Conservation (phyloP, 2,113 vertebrate species). For the Urocitellus parryii region DNA sequence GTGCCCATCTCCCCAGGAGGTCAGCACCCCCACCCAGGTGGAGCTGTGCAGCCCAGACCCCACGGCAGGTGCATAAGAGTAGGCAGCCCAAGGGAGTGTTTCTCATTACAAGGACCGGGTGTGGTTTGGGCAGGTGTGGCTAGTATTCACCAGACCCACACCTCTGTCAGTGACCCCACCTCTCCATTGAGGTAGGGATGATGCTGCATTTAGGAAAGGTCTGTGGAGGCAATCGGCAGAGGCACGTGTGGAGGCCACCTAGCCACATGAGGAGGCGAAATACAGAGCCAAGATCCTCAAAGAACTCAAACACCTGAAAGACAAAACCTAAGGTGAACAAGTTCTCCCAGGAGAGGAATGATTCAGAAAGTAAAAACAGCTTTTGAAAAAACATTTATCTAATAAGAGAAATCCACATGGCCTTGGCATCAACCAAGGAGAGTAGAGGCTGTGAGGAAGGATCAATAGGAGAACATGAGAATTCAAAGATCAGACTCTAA, state of each 20-base stretch:
- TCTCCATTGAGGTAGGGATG: not conserved
- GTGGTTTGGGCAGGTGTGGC: rapidly evolving
- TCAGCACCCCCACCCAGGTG: too few species aligned
- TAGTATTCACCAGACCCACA: not conserved
- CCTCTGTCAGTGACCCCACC: too few species aligned
- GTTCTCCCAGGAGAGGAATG: not conserved
- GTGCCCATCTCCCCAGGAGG: too few species aligned
- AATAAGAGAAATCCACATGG: not conserved
- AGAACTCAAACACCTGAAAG: not conserved
- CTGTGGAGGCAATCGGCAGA: not conserved
- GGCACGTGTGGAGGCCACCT: not conserved
- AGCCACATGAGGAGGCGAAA: not conserved
- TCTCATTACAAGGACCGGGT: not conserved
- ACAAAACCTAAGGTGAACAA: not conserved
- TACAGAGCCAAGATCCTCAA: not conserved
- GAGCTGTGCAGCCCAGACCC: not conserved
- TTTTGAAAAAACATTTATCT: not conserved
- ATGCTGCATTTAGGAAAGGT: too few species aligned
- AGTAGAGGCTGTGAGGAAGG: not conserved
- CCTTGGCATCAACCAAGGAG: not conserved
- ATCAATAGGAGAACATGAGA: too few species aligned
- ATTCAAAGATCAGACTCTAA: not conserved
- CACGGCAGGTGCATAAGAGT: not conserved
- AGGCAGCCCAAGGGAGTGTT: too few species aligned
- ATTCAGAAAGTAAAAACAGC: not conserved